Evolutionary conservation across 2,797 vertebrate species (phyloP), one percentile per base, ranked within the genome.

Genomic region (Ctenosaura bakeri): DNA sequence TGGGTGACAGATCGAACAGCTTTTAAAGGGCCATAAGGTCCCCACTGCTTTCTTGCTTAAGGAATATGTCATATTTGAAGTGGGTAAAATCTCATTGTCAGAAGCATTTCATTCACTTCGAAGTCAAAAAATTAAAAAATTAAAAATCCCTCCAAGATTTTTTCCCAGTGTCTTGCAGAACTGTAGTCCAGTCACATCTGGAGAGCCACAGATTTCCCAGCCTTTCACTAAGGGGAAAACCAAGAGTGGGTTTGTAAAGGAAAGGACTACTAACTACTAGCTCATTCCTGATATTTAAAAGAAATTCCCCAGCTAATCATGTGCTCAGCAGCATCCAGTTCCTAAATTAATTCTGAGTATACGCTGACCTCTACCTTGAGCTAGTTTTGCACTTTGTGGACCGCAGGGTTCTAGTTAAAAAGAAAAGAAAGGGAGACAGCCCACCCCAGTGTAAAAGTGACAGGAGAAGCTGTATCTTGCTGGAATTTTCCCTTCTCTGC

Each of bases 401-500:
- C 73, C 29, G 56, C 16, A 86, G 52, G 18, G 52, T 26, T 74
- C 54, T 35, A 54, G 16, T 29, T 54, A 38, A 38, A 38, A 54
- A 22, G 71, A 52, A 29, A 50, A 74, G 10, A 71, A 52, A 52
- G 52, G 10, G 52, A 52, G 52, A 52, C 16, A 56, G 71, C n/a
- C 46, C 13, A 38, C 6, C 4, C 18, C 22, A 42, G 6, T 66
- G 18, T 35, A 50, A 24, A 82, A 81, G 24, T n/a, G n/a, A 71
- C 46, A 52, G 62, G 76, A 88, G 29, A 83, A 74, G 29, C 29
- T 13, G 12, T 46, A 16, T 42, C 52, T 74, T 22, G 35, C 1
- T 90, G 74, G 88, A 54, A 64, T 59, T 80, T 64, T 79, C 59
- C 46, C 64, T 89, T 85, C 59, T 85, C 35, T 54, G 52, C 38